Conservation (phyloP, 2,113 vertebrate genomes). For the Chaetops frenatus region DNA sequence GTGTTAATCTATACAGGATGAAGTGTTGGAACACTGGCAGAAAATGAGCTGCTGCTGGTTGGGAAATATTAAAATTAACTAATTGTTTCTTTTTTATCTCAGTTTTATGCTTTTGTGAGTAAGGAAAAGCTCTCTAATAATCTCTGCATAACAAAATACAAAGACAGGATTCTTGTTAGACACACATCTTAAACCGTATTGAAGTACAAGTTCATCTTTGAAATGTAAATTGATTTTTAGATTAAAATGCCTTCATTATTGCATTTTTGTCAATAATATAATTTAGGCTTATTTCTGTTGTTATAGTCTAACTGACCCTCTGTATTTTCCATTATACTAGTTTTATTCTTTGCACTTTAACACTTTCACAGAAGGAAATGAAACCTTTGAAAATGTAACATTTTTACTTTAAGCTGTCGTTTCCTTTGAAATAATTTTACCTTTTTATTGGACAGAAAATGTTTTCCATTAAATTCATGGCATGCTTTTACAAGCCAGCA, state of each 20-base stretch:
- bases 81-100: background rate
- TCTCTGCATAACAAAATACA: background rate
- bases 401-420: background rate
- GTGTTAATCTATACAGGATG: background rate
- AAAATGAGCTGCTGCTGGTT: background rate
- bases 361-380: background rate
- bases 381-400: background rate
- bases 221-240: conserved; percentile 53
- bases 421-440: conserved; percentile 3
- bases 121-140: background rate
- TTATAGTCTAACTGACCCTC: background rate
- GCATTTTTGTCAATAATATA: conserved; percentile 25
- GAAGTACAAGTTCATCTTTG: conserved; percentile 34
- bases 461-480: background rate
- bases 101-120: background rate
- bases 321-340: background rate
- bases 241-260: conserved; percentile 45
- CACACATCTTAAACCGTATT: background rate
- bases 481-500: background rate
- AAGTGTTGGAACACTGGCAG: background rate
- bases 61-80: background rate
- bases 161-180: background rate
- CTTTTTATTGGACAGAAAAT: background rate
- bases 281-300: conserved; percentile 3
- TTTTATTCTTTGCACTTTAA: background rate